phyloP scores from a whole-genome alignment of 2,113 vertebrate genomes.

The Sprattus sprattus region DNA sequence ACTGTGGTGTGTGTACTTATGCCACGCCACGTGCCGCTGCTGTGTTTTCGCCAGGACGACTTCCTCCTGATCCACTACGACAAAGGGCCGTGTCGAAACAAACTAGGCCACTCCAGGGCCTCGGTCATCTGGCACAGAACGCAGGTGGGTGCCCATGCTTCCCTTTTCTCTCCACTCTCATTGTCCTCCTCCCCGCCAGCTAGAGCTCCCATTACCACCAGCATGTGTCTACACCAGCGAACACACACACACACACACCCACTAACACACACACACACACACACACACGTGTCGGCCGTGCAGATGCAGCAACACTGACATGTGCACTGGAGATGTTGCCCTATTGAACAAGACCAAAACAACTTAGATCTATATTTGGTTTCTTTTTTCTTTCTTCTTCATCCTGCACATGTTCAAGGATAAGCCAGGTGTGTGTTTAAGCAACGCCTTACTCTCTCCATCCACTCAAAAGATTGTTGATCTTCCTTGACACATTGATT shows the following conservation, averaged over 20 bases:
- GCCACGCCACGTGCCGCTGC: slow-evolving; percentile 18
- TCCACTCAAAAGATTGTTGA: not conserved
- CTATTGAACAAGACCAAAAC: not conserved
- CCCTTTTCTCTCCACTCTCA: not conserved
- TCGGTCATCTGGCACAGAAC: slow-evolving; percentile 99
- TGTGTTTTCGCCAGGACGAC: slow-evolving; percentile 79
- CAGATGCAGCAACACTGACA: not conserved
- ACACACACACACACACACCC: not conserved
- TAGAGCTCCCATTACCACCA: not conserved
- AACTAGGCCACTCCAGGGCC: slow-evolving; percentile 95
- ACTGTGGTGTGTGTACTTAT: not conserved
- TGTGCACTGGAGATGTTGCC: not conserved
- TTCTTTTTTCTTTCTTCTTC: not conserved
- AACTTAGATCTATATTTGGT: not conserved
- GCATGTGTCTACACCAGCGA: not conserved
- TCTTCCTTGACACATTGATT: not conserved
- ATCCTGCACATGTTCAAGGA: not conserved
- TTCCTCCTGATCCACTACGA: slow-evolving; percentile 98
- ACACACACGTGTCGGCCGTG: not conserved
- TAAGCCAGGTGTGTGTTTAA: not conserved
- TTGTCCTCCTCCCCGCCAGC: not conserved
- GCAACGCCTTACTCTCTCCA: too few species aligned
- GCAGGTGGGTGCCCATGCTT: slow-evolving; percentile 76
- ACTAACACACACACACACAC: not conserved
- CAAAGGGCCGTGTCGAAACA: slow-evolving; percentile 98